Conservation (phyloP, 2,797 vertebrate species). For the Mormyrus hasselquistii region DNA sequence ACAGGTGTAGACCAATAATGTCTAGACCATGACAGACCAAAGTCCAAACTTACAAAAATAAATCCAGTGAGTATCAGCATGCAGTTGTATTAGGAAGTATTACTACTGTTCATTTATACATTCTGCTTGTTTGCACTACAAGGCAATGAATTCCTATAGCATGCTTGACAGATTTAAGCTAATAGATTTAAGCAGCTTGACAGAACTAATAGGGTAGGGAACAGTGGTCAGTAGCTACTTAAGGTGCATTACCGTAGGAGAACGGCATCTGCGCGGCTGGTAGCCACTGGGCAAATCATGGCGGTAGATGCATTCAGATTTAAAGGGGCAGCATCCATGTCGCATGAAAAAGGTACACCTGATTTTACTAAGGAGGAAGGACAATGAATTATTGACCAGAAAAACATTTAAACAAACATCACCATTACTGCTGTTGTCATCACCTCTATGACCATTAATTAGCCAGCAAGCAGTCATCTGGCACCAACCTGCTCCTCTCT, state of each 20-base stretch:
- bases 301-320: conserved; percentile 76
- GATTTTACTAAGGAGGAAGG: conserved; percentile 61
- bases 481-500: conserved; percentile 66
- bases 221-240: neutral
- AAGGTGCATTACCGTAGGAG: conserved; percentile 5
- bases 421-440: neutral
- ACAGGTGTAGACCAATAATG: neutral
- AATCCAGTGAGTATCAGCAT: neutral
- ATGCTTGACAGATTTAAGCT: neutral
- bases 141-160: neutral
- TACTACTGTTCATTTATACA: neutral
- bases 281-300: conserved; percentile 55
- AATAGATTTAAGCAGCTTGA: neutral
- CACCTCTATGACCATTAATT: neutral
- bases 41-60: neutral
- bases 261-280: conserved; percentile 23
- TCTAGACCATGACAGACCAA: neutral
- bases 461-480: neutral
- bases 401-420: neutral
- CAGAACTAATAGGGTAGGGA: neutral
- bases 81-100: neutral
- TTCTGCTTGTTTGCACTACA: neutral
- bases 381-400: neutral
- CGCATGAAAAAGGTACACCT: conserved; percentile 68
- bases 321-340: conserved; percentile 73